phyloP scores from a whole-genome alignment of 2,888 invertebrate genomes.

The Xylophagus ater region DNA sequence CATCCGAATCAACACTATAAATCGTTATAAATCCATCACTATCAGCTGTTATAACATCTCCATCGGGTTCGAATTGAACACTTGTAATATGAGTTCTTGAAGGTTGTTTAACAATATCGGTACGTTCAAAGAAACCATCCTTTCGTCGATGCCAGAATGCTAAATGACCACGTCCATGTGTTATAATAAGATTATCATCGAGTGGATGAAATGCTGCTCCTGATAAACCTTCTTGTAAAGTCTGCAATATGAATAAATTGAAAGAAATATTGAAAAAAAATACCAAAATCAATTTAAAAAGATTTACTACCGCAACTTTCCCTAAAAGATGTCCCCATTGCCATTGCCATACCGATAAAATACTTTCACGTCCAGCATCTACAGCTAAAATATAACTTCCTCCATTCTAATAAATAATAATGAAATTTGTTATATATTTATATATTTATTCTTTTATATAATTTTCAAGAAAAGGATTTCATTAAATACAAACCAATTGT shows the following conservation, averaged over 20 bases:
- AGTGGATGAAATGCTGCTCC: conserved; percentile 85
- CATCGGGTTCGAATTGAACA: conserved; percentile 81
- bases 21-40: conserved; percentile 85
- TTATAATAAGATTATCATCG: conserved; percentile 82
- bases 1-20: conserved; percentile 80
- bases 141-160: conserved; percentile 88
- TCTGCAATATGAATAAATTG: conserved; percentile 44
- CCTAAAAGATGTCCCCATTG: conserved; percentile 87
- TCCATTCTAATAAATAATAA: conserved; percentile 58
- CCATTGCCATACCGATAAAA: conserved; percentile 92
- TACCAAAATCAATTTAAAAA: too few relatives aligned
- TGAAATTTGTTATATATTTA: conserved; percentile 5
- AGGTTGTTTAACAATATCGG: conserved; percentile 82
- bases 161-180: conserved; percentile 81
- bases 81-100: conserved; percentile 76
- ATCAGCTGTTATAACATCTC: conserved; percentile 86
- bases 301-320: conserved; percentile 71
- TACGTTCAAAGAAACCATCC: conserved; percentile 82
- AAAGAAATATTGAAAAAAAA: conserved; percentile 1
- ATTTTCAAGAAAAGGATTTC: too few relatives aligned
- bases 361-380: conserved; percentile 80
- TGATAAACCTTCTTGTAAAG: conserved; percentile 75
- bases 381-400: conserved; percentile 84
- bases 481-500: conserved; percentile 55
- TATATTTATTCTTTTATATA: too few relatives aligned